Base-by-base conservation (phyloP, 2,888 invertebrate genomes). In the Theristus sp. region DNA sequence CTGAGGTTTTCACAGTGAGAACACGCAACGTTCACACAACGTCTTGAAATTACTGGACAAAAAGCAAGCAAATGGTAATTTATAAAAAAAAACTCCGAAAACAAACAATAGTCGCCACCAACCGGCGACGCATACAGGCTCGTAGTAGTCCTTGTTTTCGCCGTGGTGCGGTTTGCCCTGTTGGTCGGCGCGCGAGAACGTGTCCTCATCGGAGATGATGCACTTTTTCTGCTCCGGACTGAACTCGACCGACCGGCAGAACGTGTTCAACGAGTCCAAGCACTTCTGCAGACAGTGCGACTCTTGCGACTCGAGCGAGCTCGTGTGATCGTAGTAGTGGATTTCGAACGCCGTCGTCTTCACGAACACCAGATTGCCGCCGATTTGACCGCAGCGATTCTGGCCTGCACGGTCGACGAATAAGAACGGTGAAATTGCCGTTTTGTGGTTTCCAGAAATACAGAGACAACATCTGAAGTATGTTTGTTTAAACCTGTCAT, bases 221-320 rank as follows among this genome's bases (percentile, higher is more conserved):
- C 72, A 72, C 63, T 72, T 72, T 66, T 71, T 70, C 63, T 72
- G 69, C 38, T 65, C 65, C 24, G 71, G 71, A 56, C 67, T 67
- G 67, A 70, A 72, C 62, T 72, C 72, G 24, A 73, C 72, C 2
- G 72, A 73, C 2, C 72, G 67, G 63, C 72, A 72, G 69, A 73
- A 73, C 20, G 71, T 73, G 65, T 72, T 73, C 62, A 72, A 62
- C 10, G 71, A 72, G 63, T 72, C 72, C 52, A 72, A 65, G 59
- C 72, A 72, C 62, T 72, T 72, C 63, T 72, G 72, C 55, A 72
- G 68, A 65, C 72, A 72, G 62, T 67, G 71, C 13, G 69, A 69
- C 61, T 72, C 72, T 59, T 73, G 71, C 2, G 71, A 68, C 58
- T 72, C 72, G n/a, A 70, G 70, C 3, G 69, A 69, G 60, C 69